Evolutionary conservation across 2,888 invertebrate species (phyloP).

Genomic region (Noctua pronuba): DNA sequence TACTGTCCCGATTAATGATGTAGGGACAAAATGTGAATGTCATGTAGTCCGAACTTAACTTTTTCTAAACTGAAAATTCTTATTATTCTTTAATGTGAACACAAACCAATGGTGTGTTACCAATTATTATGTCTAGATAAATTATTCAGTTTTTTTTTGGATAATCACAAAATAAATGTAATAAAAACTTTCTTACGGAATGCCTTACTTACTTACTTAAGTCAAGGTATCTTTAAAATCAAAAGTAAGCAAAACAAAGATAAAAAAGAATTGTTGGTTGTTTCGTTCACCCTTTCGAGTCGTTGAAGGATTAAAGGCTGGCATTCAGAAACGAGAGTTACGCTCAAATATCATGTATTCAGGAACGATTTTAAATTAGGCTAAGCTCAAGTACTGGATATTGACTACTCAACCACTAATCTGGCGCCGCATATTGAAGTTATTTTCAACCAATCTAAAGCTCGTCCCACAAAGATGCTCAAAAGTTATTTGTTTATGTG

Average conservation of each 20-base stretch:
- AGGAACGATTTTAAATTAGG: neutral
- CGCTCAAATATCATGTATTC: neutral
- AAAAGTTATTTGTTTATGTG: neutral
- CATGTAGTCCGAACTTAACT: neutral
- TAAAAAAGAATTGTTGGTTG: slow-evolving; percentile 62
- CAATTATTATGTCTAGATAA: neutral
- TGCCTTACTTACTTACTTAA: slow-evolving; percentile 47
- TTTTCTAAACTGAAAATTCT: neutral
- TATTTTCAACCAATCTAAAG: neutral
- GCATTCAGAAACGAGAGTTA: slow-evolving; percentile 68
- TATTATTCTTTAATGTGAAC: neutral
- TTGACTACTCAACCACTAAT: neutral
- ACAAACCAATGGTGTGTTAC: too few relatives aligned
- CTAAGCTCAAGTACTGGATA: neutral
- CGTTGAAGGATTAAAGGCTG: slow-evolving; percentile 76
- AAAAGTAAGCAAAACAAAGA: slow-evolving; percentile 67
- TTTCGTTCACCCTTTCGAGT: slow-evolving; percentile 75
- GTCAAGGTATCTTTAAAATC: slow-evolving; percentile 67
- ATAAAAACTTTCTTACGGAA: slow-evolving; percentile 66
- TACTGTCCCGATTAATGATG: neutral
- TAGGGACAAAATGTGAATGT: neutral
- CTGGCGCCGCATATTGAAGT: neutral
- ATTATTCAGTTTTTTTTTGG: neutral
- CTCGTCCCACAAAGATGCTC: neutral
- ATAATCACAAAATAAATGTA: slow-evolving; percentile 60